A percentile compares a stretch with the other conserved stretches of the same genome.
phyloP scores from a whole-genome alignment of 2,113 vertebrate genomes.

The Gobio gobio region DNA sequence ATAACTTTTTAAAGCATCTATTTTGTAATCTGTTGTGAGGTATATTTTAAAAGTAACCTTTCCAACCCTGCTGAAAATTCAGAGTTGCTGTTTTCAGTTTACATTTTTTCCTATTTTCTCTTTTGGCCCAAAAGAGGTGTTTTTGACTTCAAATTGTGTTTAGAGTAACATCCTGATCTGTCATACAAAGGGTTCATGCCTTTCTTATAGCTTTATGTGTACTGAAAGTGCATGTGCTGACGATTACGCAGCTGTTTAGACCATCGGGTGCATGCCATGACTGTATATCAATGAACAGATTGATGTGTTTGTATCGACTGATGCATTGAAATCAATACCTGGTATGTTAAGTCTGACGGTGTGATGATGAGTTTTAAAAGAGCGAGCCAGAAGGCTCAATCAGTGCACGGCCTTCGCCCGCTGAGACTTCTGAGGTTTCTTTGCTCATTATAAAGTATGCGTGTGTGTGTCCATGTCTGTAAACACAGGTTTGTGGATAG shows the following conservation, averaged over 20 bases:
- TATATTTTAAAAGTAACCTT: no score
- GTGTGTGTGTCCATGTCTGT: constrained; percentile 29
- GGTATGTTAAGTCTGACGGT: constrained; percentile 27
- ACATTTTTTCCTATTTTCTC: no score
- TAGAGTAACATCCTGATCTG: neutral
- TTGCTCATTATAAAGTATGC: constrained; percentile 48
- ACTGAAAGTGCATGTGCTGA: neutral
- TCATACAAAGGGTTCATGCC: no score
- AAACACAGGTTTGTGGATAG: constrained; percentile 41
- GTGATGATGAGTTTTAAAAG: constrained; percentile 48
- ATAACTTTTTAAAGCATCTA: no score
- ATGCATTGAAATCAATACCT: constrained; percentile 36
- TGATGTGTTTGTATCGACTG: constrained; percentile 39
- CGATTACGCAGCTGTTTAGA: constrained; percentile 1
- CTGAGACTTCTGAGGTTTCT: constrained; percentile 39
- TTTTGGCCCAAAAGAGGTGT: neutral
- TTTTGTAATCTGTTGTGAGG: no score
- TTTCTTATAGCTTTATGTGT: neutral
- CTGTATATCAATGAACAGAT: constrained; percentile 41
- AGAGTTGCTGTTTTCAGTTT: no score
- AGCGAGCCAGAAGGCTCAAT: constrained; percentile 50
- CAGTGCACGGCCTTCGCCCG: constrained; percentile 29
- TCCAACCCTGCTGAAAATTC: no score
- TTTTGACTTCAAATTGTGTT: neutral
- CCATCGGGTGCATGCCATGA: constrained; percentile 1